A percentile compares a stretch with the other conserved stretches of the same genome.
Conservation (phyloP, 2,797 vertebrate species). For the Graptemys geographica region DNA sequence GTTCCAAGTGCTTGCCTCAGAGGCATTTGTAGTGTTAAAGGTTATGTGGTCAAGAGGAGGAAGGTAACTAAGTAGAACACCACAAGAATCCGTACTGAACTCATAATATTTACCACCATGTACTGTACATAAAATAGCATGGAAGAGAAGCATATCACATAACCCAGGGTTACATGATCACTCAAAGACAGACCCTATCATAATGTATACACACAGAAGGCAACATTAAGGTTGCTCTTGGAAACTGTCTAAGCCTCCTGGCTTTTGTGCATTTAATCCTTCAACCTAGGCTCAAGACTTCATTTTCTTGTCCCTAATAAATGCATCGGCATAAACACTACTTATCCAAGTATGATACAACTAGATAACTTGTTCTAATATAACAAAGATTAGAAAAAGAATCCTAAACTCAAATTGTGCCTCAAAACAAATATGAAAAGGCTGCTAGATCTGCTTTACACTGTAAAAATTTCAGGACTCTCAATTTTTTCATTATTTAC, state of each 20-base stretch:
- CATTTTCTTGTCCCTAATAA: background rate
- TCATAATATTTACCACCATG: background rate
- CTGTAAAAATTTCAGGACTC: background rate
- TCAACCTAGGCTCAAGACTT: background rate
- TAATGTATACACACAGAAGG: background rate
- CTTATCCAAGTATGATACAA: background rate
- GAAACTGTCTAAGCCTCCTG: background rate
- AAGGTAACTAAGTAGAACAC: background rate
- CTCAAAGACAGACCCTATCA: background rate
- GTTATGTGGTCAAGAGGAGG: background rate
- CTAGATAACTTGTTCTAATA: background rate
- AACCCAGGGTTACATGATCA: background rate
- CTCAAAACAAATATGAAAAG: background rate
- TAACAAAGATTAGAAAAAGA: background rate
- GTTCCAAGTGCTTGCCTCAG: background rate
- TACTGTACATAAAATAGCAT: background rate
- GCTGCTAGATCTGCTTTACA: constrained; percentile 1
- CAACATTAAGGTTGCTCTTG: background rate
- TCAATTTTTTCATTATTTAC: background rate
- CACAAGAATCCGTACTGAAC: background rate
- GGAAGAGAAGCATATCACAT: background rate
- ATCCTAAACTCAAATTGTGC: background rate
- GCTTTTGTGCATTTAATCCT: background rate
- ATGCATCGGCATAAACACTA: background rate
- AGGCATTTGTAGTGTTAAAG: background rate